These are phyloP conservation scores for Acanthoscelides obtectus DNA, from an alignment of 2,888 invertebrate species.

Conservation along the genomic window DNA sequence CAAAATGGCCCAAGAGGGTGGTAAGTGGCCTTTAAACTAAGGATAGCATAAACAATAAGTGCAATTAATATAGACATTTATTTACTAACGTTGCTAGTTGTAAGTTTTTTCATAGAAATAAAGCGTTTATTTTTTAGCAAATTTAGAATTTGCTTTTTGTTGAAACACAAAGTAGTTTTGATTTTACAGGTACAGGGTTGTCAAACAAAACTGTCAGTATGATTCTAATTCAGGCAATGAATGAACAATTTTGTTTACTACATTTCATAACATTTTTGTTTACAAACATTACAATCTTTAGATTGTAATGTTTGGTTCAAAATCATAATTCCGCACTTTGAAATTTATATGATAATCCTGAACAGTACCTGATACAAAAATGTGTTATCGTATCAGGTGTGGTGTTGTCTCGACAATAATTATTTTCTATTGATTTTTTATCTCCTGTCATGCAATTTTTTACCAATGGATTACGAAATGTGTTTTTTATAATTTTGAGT, in stretches of 20 bases:
- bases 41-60: slow-evolving; percentile 34
- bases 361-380: too few relatives aligned
- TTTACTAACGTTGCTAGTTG: slow-evolving; percentile 40
- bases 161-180: slow-evolving; percentile 3
- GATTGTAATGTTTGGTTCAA: too few relatives aligned
- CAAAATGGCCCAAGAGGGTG: neutral
- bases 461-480: too few relatives aligned
- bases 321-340: too few relatives aligned
- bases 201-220: slow-evolving; percentile 2
- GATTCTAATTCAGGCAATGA: slow-evolving; percentile 15
- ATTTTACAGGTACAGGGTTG: slow-evolving; percentile 9
- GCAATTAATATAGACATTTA: slow-evolving; percentile 48
- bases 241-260: slow-evolving; percentile 6
- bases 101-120: slow-evolving; percentile 2
- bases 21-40: slow-evolving; percentile 4
- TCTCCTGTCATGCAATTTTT: too few relatives aligned
- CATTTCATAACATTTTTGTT: too few relatives aligned
- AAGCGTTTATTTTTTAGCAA: slow-evolving; percentile 26
- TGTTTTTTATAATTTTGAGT: too few relatives aligned
- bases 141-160: slow-evolving; percentile 32
- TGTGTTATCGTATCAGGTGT: too few relatives aligned
- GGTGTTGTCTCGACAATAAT: too few relatives aligned
- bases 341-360: too few relatives aligned
- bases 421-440: too few relatives aligned
- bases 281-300: too few relatives aligned